Evolutionary conservation across 2,113 vertebrate species (phyloP).

Genomic region (Neolamprologus tretocephalus): DNA sequence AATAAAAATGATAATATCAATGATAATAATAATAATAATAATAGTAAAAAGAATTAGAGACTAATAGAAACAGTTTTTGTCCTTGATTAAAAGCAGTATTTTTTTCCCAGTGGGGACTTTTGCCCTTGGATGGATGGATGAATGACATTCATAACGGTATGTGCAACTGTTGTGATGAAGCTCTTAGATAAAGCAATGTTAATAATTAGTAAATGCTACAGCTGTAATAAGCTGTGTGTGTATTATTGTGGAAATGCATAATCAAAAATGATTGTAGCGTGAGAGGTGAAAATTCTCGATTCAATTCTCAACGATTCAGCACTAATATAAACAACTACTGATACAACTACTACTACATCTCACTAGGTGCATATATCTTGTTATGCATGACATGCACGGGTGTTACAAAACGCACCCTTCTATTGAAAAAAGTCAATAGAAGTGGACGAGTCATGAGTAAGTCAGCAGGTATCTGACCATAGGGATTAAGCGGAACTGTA

Average conservation of each 20-base stretch:
- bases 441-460: slow-evolving; percentile 11
- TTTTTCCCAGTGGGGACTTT: not conserved
- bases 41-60: not conserved
- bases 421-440: not conserved
- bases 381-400: not conserved
- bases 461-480: not conserved
- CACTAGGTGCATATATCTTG: slow-evolving; percentile 1
- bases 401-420: not conserved
- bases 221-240: not conserved
- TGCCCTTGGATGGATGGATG: not conserved
- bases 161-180: not conserved
- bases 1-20: not conserved
- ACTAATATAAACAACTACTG: not conserved
- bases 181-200: not conserved
- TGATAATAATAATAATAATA: not conserved
- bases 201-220: not conserved
- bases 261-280: not conserved
- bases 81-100: not conserved
- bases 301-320: not conserved
- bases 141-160: not conserved
- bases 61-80: not conserved
- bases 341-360: not conserved
- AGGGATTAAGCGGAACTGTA: slow-evolving; percentile 7
- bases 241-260: not conserved
- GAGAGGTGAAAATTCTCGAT: not conserved